These are phyloP conservation scores for Condylura cristata DNA, from an alignment of 2,113 vertebrate genomes.

Conservation along the genomic window DNA sequence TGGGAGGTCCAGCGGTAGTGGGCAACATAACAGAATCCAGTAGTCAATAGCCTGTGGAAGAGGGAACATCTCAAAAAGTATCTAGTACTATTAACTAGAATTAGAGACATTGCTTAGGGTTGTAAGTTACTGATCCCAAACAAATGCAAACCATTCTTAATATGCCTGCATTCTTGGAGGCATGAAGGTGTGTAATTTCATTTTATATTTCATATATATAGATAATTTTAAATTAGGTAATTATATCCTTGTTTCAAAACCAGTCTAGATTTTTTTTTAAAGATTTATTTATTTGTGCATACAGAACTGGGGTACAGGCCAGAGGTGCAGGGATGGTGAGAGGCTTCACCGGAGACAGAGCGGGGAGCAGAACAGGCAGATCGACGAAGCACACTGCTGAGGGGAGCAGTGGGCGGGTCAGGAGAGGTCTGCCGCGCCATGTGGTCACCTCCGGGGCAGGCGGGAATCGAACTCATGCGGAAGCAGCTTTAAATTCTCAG, in stretches of 20 bases:
- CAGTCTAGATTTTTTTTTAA: constrained; percentile 47
- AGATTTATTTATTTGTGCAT: too few species aligned
- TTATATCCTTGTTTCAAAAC: constrained; percentile 31
- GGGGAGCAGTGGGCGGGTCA: too few species aligned
- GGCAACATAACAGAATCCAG: background rate
- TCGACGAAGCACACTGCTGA: too few species aligned
- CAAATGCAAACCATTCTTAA: background rate
- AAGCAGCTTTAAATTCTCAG: too few species aligned
- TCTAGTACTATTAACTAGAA: background rate
- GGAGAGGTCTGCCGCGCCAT: too few species aligned
- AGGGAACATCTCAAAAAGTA: background rate
- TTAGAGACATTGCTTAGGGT: background rate
- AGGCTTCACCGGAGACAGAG: too few species aligned
- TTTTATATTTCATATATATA: constrained; percentile 12
- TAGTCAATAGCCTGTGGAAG: background rate
- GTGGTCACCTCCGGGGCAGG: too few species aligned
- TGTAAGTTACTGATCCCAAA: background rate
- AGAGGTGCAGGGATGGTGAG: too few species aligned
- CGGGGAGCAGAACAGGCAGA: too few species aligned
- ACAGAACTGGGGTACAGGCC: too few species aligned
- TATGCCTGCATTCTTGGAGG: background rate
- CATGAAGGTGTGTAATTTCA: too few species aligned
- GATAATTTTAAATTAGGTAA: constrained; percentile 21
- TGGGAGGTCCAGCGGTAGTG: background rate
- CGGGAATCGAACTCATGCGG: too few species aligned